These are phyloP conservation scores for Machimus atricapillus DNA, from an alignment of 2,888 invertebrate species.

Conservation along the genomic window DNA sequence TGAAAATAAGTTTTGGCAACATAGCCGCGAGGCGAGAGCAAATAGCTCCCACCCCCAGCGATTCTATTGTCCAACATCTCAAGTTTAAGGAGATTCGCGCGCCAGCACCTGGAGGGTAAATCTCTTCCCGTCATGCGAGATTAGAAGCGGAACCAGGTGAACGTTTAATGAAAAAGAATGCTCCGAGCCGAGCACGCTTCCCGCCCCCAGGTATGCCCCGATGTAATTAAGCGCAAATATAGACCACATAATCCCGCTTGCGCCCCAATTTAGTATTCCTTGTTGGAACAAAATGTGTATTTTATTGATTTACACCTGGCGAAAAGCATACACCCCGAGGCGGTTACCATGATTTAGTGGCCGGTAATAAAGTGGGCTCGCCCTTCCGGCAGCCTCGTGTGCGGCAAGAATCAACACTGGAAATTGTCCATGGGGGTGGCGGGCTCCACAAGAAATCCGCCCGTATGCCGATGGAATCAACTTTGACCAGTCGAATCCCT, in stretches of 20 bases:
- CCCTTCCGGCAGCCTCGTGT: conserved; percentile 5
- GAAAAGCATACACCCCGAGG: neutral
- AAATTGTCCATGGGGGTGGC: neutral
- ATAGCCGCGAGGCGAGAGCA: neutral
- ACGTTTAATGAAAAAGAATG: neutral
- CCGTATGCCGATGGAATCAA: neutral
- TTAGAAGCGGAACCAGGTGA: neutral
- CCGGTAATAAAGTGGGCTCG: conserved; percentile 28
- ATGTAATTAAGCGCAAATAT: conserved; percentile 12
- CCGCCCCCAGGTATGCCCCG: neutral
- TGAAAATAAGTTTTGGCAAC: neutral
- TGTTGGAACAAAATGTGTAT: conserved; percentile 30
- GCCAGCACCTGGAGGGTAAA: neutral
- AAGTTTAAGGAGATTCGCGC: neutral
- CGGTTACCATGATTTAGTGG: conserved; percentile 28
- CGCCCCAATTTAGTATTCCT: conserved; percentile 33
- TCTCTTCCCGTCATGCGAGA: neutral
- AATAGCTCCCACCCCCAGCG: neutral
- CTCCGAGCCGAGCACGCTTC: neutral
- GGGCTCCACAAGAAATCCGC: neutral
- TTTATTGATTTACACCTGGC: conserved; percentile 39
- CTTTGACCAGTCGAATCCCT: neutral
- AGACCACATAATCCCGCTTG: conserved; percentile 2
- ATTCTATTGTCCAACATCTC: neutral
- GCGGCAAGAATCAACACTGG: neutral